Evolutionary conservation across 2,113 vertebrate species (phyloP).

Genomic region (Ameiurus melas): DNA sequence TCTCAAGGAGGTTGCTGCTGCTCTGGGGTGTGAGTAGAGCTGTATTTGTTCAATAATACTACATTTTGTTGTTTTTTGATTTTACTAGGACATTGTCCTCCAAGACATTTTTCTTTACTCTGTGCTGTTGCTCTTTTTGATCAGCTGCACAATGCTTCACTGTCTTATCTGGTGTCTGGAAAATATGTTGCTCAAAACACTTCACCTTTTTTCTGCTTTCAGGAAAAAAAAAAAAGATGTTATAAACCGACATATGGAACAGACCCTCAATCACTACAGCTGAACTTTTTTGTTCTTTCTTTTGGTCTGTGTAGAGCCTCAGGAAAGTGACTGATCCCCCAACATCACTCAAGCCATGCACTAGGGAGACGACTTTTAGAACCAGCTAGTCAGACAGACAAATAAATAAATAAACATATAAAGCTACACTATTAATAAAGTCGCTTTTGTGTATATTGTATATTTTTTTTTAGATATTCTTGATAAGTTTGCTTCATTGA

Average conservation of each 20-base stretch:
- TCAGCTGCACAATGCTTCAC: not conserved
- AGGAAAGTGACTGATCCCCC: not conserved
- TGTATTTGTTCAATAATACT: not conserved
- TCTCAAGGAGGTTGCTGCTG: constrained; percentile 21
- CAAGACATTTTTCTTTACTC: not conserved
- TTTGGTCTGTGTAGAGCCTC: not conserved
- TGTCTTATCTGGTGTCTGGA: constrained; percentile 23
- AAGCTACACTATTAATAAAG: not conserved
- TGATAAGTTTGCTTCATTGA: not conserved
- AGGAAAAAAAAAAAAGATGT: not conserved
- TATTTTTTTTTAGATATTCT: not conserved
- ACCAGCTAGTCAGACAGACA: not conserved
- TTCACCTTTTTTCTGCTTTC: constrained; percentile 14
- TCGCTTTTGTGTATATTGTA: not conserved
- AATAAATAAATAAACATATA: not conserved
- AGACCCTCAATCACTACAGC: constrained; percentile 17
- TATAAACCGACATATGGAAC: not conserved
- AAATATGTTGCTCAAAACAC: constrained; percentile 26
- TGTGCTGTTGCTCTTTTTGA: not conserved
- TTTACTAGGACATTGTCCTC: not conserved
- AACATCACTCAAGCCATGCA: not conserved
- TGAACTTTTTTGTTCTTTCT: constrained; percentile 19
- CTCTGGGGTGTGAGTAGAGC: not conserved
- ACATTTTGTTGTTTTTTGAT: not conserved
- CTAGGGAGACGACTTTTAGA: not conserved